Conservation (phyloP, 2,113 vertebrate species). For the Vicugna pacos region DNA sequence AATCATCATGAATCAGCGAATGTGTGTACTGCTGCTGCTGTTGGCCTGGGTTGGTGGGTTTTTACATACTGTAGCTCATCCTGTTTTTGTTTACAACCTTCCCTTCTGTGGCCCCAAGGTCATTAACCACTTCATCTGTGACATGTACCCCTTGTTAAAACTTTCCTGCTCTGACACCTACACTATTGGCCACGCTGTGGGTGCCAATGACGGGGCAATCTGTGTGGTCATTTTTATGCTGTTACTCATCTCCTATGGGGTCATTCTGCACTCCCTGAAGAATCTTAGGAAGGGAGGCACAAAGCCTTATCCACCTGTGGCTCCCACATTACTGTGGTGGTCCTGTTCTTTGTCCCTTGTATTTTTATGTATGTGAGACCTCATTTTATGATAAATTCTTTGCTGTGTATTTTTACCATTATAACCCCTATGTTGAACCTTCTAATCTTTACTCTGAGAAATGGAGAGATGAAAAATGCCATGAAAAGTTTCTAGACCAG, state of each 20-base stretch:
- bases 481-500: slow-evolving; percentile 57
- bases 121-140: too few species aligned
- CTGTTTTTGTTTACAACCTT: too few species aligned
- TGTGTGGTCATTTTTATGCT: too few species aligned
- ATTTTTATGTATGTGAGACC: slow-evolving; percentile 64
- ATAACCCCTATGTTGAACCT: slow-evolving; percentile 61
- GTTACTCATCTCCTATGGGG: slow-evolving; percentile 56
- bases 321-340: slow-evolving; percentile 48
- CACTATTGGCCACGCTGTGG: too few species aligned
- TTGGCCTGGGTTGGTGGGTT: too few species aligned
- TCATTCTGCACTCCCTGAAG: slow-evolving; percentile 54
- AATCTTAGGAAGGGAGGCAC: neutral
- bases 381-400: slow-evolving; percentile 61
- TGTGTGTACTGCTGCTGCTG: too few species aligned
- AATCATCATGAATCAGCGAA: too few species aligned
- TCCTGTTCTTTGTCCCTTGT: slow-evolving; percentile 59
- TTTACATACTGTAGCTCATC: too few species aligned
- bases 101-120: too few species aligned
- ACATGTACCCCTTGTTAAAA: too few species aligned
- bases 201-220: too few species aligned
- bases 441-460: slow-evolving; percentile 68
- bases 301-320: slow-evolving; percentile 69
- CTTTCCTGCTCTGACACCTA: too few species aligned
- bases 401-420: slow-evolving; percentile 21
- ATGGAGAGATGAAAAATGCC: slow-evolving; percentile 55